Base-by-base conservation (phyloP, 2,888 invertebrate species). In the Tyria jacobaeae region DNA sequence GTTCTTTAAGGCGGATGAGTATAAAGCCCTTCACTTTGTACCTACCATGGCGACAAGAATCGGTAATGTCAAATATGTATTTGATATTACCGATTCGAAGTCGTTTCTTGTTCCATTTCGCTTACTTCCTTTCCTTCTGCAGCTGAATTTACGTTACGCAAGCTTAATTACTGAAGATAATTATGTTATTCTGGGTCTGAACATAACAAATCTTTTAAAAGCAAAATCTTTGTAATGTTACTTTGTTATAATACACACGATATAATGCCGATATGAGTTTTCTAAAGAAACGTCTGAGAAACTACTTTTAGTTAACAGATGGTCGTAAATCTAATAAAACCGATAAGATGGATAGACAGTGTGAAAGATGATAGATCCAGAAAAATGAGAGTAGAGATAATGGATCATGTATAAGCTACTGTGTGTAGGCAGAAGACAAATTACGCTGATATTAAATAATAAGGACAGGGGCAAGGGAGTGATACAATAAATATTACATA, bases 161-260 rank as follows among this genome's bases (percentile, higher is more conserved):
- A 21, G 12, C 21, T 10, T 44, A 44, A 44, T 44, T 44, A 25
- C 27, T 27, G n/a, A 35, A 35, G 34, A 51, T 9, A 35, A 35
- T 24, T 12, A 9, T 35, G 14, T 24, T 51, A 51, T 51, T 35
- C 15, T 14, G 24, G 35, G 34, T 35, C 24, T 24, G 51, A 31
- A 35, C 15, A 24, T 51, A 34, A 51, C 12, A 51, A 24, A 24
- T 7, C 51, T 35, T 51, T 51, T 35, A 35, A 51, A 34, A 51
- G 35, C 35, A 7, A 35, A 17, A 9, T 21, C 34, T 52, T 56
- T 62, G 51, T 60, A 39, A 56, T 55, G 21, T 25, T 31, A 53
- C 41, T 54, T 34, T 35, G 37, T 51, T 67, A 60, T n/a, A n/a
- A n/a, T 12, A 31, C 54, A 65, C 67, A 68, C 52, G 47, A 65